These are phyloP conservation scores for Pterobdella sp. DNA, from an alignment of 2,888 invertebrate species.

Conservation along the genomic window DNA sequence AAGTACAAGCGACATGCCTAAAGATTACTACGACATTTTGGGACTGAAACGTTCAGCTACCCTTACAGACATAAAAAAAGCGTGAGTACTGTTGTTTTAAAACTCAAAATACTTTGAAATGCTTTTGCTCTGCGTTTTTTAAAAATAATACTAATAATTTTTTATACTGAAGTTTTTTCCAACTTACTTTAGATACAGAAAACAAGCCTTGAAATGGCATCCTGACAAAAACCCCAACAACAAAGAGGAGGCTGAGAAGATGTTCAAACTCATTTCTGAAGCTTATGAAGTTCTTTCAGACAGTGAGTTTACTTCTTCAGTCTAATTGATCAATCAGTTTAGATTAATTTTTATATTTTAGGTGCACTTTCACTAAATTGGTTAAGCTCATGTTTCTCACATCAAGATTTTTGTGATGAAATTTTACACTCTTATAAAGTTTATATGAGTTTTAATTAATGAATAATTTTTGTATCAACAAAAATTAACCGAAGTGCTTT, in stretches of 20 bases:
- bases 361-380: no score
- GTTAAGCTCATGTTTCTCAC: not conserved
- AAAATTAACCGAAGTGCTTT: no score
- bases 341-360: not conserved
- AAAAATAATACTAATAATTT: not conserved
- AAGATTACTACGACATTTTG: constrained; percentile 74
- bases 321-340: not conserved
- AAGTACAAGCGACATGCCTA: constrained; percentile 24
- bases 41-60: constrained; percentile 73
- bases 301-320: constrained; percentile 60
- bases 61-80: constrained; percentile 86
- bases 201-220: constrained; percentile 96
- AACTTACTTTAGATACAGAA: constrained; percentile 71
- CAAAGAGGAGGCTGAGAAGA: constrained; percentile 85
- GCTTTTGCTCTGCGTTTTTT: not conserved
- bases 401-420: not conserved
- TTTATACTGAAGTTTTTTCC: not conserved
- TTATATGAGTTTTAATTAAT: not conserved
- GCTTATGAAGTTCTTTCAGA: constrained; percentile 98
- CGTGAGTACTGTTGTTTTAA: constrained; percentile 64
- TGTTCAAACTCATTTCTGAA: constrained; percentile 95
- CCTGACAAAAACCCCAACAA: constrained; percentile 98
- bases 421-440: not conserved
- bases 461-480: not conserved
- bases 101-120: not conserved